phyloP scores from a whole-genome alignment of 2,888 invertebrate genomes.

The Ceraclea dissimilis region DNA sequence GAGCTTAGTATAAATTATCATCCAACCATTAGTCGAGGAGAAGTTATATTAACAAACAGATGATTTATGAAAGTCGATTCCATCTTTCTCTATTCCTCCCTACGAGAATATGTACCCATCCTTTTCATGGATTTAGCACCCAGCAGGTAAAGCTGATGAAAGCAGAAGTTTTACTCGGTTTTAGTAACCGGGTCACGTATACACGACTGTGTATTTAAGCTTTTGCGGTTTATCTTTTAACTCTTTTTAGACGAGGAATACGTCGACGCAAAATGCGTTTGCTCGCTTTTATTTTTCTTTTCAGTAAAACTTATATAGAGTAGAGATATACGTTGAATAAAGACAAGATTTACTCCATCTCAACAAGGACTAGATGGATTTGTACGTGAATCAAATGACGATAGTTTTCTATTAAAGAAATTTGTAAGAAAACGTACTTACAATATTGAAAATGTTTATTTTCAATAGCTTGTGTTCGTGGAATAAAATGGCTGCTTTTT shows the following conservation, averaged over 20 bases:
- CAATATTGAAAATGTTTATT: no score
- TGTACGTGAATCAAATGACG: background rate
- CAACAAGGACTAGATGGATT: background rate
- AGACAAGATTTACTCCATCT: background rate
- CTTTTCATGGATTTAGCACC: background rate
- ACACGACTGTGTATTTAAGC: conserved; percentile 25
- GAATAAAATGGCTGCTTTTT: no score
- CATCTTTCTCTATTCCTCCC: background rate
- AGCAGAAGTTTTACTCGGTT: background rate
- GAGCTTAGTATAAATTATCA: conserved; percentile 1
- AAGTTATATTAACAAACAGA: background rate
- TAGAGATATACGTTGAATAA: conserved; percentile 15
- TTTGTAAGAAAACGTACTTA: no score
- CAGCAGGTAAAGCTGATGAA: background rate
- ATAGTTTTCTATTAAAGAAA: background rate
- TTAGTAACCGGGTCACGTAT: conserved; percentile 24
- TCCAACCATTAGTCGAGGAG: background rate
- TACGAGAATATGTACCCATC: background rate
- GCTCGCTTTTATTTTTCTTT: conserved; percentile 23
- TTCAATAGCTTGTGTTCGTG: no score
- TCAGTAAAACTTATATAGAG: conserved; percentile 10
- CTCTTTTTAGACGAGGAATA: conserved; percentile 24
- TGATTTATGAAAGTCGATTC: conserved; percentile 1
- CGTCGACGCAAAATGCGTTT: conserved; percentile 20
- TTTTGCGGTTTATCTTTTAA: conserved; percentile 26